Evolutionary conservation across 2,888 invertebrate species (phyloP), one percentile per base, ranked within the genome.

Genomic region (Melanargia galathea): DNA sequence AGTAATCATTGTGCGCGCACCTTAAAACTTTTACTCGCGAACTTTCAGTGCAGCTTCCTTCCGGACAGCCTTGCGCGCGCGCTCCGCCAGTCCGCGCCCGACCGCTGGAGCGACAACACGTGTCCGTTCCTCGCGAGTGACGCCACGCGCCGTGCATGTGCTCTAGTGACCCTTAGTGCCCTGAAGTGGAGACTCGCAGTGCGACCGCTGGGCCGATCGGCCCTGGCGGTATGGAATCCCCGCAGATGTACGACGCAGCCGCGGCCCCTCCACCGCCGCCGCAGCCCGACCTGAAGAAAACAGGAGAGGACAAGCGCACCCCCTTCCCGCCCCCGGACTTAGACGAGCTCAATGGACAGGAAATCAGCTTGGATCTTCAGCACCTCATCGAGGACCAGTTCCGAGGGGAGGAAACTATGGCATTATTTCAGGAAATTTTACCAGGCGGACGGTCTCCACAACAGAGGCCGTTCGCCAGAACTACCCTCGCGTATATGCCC

Each of bases 311-410:
- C 73, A 94, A 93, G 76, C 92, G 96, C 76, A 92, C 95, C 75
- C 93, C 95, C 65, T 96, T 95, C 85, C 94, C 95, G 67, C 95
- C 96, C 64, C 95, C 95, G 66, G 97, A 97, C 80, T 90, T 97
- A 67, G 96, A 96, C 81, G 97, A 97, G 83, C 93, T 98, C 77
- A 97, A 97, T 84, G 96, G 96, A 64, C 97, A 97, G 72, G 98
- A 98, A 88, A 97, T 98, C 83, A 97, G 97, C 70, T 92, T 98
- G 79, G 98, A 98, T 80, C 92, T 98, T 71, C 97, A 98, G 81
- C 96, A 97, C 84, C 93, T 98, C 76, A 97, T 98, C 80, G 97
- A 97, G 89, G 97, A 97, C 84, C 97, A 97, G 89, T 97, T 97
- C 89, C 94, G 95, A 75, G 97, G 97, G 74, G 93, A 94, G 78